Evolutionary conservation across 2,797 vertebrate species (phyloP).

Genomic region (Leptoclinus maculatus): DNA sequence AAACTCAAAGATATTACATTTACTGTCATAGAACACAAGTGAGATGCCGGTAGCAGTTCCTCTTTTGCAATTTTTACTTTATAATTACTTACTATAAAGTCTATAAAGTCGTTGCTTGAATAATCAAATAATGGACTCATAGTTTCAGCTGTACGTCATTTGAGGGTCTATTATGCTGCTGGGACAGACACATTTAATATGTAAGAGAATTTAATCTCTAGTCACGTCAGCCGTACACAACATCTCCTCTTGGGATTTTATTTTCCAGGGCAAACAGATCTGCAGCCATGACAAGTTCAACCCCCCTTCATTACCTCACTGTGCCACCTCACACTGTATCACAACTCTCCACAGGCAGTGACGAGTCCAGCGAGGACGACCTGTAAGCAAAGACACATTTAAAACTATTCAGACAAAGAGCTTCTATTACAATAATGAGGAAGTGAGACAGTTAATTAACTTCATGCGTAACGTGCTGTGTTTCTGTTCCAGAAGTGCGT

Average conservation of each 20-base stretch:
- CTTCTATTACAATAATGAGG: background rate
- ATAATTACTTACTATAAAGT: background rate
- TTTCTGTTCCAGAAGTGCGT: constrained; percentile 74
- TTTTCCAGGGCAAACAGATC: constrained; percentile 48
- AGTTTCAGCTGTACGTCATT: background rate
- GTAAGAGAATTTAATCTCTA: background rate
- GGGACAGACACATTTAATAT: background rate
- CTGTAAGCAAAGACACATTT: constrained; percentile 52
- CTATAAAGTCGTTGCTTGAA: background rate
- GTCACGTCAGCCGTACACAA: background rate
- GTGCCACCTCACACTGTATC: constrained; percentile 67
- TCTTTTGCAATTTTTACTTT: background rate
- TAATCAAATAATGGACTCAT: background rate
- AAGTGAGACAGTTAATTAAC: constrained; percentile 17
- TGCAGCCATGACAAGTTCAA: constrained; percentile 81
- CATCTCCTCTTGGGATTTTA: background rate
- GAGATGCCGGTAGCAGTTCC: too few relatives aligned
- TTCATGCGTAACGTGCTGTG: constrained; percentile 1
- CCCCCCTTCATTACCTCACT: constrained; percentile 67
- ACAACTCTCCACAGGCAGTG: constrained; percentile 70
- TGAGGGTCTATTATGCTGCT: background rate
- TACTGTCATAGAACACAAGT: background rate
- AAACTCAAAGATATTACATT: background rate
- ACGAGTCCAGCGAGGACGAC: constrained; percentile 68
- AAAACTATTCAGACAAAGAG: background rate